A percentile compares a stretch with the other conserved stretches of the same genome.
Conservation (phyloP, 1,140 invertebrate species). For the Lerema accius region DNA sequence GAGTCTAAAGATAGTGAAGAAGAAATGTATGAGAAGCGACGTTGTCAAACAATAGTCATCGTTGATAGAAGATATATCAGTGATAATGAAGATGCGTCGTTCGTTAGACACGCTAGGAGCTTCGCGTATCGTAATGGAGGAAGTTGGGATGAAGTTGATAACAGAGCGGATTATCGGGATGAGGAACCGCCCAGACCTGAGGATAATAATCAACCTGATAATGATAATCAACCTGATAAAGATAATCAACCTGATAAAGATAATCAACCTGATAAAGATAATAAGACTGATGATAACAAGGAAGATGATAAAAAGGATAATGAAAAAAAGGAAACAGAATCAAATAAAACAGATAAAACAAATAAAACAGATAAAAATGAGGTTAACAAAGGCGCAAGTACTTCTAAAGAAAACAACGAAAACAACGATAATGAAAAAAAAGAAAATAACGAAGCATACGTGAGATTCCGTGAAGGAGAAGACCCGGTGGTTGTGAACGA, state of each 20-base stretch:
- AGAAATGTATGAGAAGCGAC: neutral
- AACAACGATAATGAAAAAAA: constrained; percentile 30
- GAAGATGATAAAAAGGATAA: constrained; percentile 1
- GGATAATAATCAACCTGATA: no score
- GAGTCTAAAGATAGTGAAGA: neutral
- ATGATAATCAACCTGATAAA: no score
- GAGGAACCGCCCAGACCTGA: no score
- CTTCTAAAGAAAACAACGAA: constrained; percentile 39
- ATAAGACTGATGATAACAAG: neutral
- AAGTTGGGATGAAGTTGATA: no score
- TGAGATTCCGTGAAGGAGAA: constrained; percentile 36
- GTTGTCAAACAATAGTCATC: neutral
- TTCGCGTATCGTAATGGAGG: no score
- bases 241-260: no score
- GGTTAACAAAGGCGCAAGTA: constrained; percentile 44
- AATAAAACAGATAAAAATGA: no score
- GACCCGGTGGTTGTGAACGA: constrained; percentile 38
- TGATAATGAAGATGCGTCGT: no score
- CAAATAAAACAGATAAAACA: neutral
- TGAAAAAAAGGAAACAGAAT: no score
- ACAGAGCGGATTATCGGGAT: no score
- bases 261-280: neutral
- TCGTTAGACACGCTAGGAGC: no score
- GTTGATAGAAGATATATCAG: no score
- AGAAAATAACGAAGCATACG: constrained; percentile 33